Base-by-base conservation (phyloP, 2,888 invertebrate species). In the Chrysodeixis includens region DNA sequence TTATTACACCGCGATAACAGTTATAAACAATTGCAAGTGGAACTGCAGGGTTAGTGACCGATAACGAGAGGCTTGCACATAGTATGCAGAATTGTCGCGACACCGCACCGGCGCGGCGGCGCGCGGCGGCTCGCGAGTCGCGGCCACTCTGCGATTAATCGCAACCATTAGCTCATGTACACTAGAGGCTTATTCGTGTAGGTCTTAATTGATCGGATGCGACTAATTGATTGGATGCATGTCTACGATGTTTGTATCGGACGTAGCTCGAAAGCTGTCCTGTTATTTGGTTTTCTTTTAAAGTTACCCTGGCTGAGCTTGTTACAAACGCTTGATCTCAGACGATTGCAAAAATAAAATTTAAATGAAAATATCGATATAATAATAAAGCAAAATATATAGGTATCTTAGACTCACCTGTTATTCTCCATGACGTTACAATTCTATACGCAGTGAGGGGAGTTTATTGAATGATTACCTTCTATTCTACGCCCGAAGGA, bases 391-490 rank as follows among this genome's bases (percentile, higher is more conserved):
- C n/a, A 18, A 26, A 57, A 40, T 44, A 18, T n/a, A 16, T 22
- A n/a, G 57, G 6, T 52, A 57, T 26, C 22, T 63, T n/a, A 30
- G 10, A 20, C 26, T 49, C 18, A 20, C 9, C 44, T 46, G 26
- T 57, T 22, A 46, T 9, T 18, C 22, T 32, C 20, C 46, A 26
- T 69, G 20, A 65, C 62, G 62, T 62, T 58, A 20, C 35, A 20
- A 51, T 22, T 44, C 62, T 57, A 62, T 52, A 30, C 56, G 44
- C 44, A 22, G 14, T 54, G 58, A 78, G 76, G 74, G 64, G 72
- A 69, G 74, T 84, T 84, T 87, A 91, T 90, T 88, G 89, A 83
- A 90, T 88, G 89, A 91, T 90, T 87, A 83, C 56, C 78, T 62
- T 75, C 64, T 57, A 69, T 67, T 65, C 55, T 54, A 53, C 56